These are phyloP conservation scores for Stegostoma tigrinum DNA, from an alignment of 2,113 vertebrate species.

Conservation along the genomic window DNA sequence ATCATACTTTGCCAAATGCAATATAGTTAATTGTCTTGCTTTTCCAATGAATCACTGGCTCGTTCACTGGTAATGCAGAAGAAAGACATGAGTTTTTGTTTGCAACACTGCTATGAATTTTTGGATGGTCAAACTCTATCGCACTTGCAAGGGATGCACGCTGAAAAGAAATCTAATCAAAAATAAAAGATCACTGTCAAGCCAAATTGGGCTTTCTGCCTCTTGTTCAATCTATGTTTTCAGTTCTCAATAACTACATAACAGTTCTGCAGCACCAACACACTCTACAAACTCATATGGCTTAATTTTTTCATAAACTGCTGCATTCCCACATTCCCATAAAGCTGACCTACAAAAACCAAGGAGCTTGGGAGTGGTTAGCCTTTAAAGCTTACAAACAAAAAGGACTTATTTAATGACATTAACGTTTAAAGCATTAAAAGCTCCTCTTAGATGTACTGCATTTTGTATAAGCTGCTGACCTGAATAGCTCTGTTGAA, in stretches of 20 bases:
- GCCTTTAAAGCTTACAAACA: not conserved
- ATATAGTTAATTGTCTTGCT: constrained; percentile 26
- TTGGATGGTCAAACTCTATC: not conserved
- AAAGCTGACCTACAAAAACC: not conserved
- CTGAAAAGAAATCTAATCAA: not conserved
- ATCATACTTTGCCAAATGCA: constrained; percentile 7
- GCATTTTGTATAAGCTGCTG: not conserved
- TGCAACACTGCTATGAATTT: not conserved
- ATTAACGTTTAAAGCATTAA: not conserved
- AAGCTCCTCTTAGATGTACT: not conserved
- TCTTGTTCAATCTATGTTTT: not conserved
- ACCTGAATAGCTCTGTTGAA: not conserved
- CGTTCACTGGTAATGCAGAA: not conserved
- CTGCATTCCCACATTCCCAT: not conserved
- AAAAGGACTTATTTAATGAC: not conserved
- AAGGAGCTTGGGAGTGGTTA: not conserved
- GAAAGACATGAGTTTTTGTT: not conserved
- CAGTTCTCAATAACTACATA: not conserved
- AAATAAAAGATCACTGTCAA: not conserved
- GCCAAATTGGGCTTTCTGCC: not conserved
- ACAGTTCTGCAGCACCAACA: not conserved
- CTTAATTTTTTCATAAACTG: not conserved
- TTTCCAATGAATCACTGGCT: not conserved
- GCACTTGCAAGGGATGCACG: not conserved
- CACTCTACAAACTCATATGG: not conserved